Base-by-base conservation (phyloP, 1,140 invertebrate genomes). In the Dinoponera quadriceps region DNA sequence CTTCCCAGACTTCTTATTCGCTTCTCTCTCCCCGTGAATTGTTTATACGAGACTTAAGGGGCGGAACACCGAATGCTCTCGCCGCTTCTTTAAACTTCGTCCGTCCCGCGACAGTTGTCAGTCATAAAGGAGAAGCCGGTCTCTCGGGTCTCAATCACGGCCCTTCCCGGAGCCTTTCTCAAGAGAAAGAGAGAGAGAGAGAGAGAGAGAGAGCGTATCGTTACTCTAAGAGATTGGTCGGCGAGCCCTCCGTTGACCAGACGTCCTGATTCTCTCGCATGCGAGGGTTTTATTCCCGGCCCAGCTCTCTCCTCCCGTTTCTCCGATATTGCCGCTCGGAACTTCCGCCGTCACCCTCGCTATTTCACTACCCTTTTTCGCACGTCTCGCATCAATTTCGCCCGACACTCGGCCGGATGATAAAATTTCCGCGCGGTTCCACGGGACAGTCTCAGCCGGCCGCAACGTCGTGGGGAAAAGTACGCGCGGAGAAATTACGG, bases 201-300 rank as follows among this genome's bases (percentile, higher is more conserved):
- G n/a, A n/a, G n/a, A n/a, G n/a, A n/a, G n/a, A n/a, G n/a, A n/a
- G 72, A 66, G 59, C 48, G 71, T 83, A 83, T 77, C 65, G 71
- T 77, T 72, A 71, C 51, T 73, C 20, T 27, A 65, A 72, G 51
- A 69, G 63, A 54, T 48, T 51, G 22, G 29, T 44, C 49, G 48
- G 33, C 5, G 16, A 33, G 25, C 63, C 14, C 25, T 82, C 22
- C 57, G 65, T 87, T 85, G 57, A 83, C 65, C 71, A 65, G 22
- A 38, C 29, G 75, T 73, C 57, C 49, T 13, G 38, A 62, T 62
- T 80, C 59, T 51, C 25, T 7, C 71, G n/a, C n/a, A n/a, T n/a
- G 18, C 13, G 20, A 27, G 33, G 22, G 20, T 85, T 86, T 82
- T 86, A 85, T 82, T 85, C 75, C 77, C 71, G 2, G 7, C 49